phyloP scores from a whole-genome alignment of 2,888 invertebrate species.

The Caenorhabditis plicata region DNA sequence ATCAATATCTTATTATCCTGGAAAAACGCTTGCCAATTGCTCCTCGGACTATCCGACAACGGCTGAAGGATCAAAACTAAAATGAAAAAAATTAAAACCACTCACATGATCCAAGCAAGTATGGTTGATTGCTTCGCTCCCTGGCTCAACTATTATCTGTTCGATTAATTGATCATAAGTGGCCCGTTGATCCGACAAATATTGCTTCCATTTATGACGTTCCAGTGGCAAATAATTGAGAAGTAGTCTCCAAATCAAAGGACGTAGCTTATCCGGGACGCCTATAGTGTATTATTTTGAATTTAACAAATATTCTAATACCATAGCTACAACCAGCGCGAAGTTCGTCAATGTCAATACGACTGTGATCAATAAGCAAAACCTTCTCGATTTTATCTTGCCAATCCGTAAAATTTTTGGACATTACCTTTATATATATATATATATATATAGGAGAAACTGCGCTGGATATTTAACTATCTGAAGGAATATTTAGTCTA shows the following conservation, averaged over 20 bases:
- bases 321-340: conserved; percentile 47
- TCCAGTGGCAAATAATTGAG: conserved; percentile 57
- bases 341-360: conserved; percentile 46
- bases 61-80: conserved; percentile 74
- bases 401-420: conserved; percentile 21
- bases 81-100: background rate
- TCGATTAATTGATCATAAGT: conserved; percentile 54
- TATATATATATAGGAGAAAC: background rate
- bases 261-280: conserved; percentile 56
- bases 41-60: conserved; percentile 88
- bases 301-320: conserved; percentile 1
- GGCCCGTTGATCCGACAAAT: conserved; percentile 36
- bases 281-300: conserved; percentile 16
- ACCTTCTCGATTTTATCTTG: conserved; percentile 54
- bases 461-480: too few species aligned
- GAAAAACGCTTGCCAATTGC: conserved; percentile 92
- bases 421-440: conserved; percentile 10
- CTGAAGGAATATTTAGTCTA: too few species aligned
- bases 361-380: conserved; percentile 52
- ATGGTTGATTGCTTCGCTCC: conserved; percentile 13
- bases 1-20: conserved; percentile 89
- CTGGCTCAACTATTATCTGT: conserved; percentile 51
- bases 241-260: conserved; percentile 62
- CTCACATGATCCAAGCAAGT: conserved; percentile 51
- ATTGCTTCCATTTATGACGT: conserved; percentile 47